A percentile compares a stretch with the other conserved stretches of the same genome.
Evolutionary conservation across 2,888 invertebrate species (phyloP).

Genomic region (Epinotia ramella): DNA sequence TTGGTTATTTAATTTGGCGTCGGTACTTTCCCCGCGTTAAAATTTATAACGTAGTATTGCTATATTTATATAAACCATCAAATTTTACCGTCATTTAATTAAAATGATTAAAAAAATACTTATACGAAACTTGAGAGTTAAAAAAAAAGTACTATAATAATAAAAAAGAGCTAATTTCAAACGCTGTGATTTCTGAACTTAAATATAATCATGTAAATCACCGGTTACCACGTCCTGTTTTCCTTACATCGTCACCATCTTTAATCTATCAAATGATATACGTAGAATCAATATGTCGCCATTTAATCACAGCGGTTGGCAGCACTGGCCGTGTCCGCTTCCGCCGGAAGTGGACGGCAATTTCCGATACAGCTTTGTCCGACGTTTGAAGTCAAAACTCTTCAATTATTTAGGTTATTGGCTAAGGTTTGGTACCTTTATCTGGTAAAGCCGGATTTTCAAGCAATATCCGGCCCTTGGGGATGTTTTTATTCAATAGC

Average conservation of each 20-base stretch:
- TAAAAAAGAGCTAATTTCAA: too few relatives aligned
- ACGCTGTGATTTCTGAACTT: too few relatives aligned
- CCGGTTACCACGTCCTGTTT: too few relatives aligned
- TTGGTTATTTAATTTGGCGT: too few relatives aligned
- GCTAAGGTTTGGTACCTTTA: slow-evolving; percentile 14
- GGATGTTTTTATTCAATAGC: slow-evolving; percentile 12
- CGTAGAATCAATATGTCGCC: slow-evolving; percentile 31
- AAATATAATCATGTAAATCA: too few relatives aligned
- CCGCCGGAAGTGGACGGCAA: slow-evolving; percentile 40
- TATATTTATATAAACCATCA: too few relatives aligned
- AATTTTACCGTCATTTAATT: too few relatives aligned
- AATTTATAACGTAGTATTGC: too few relatives aligned
- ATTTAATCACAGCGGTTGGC: slow-evolving; percentile 38
- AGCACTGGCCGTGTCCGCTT: slow-evolving; percentile 37
- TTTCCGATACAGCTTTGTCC: slow-evolving; percentile 45
- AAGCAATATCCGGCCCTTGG: slow-evolving; percentile 13
- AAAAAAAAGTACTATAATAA: too few relatives aligned
- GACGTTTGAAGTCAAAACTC: slow-evolving; percentile 43
- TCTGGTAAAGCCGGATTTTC: neutral
- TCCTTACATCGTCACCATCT: neutral
- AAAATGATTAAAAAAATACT: too few relatives aligned
- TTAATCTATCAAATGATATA: neutral
- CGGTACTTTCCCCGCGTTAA: too few relatives aligned
- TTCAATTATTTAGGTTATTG: slow-evolving; percentile 31
- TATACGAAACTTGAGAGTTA: too few relatives aligned